These are phyloP conservation scores for Colaptes auratus DNA, from an alignment of 2,113 vertebrate genomes.

Conservation along the genomic window DNA sequence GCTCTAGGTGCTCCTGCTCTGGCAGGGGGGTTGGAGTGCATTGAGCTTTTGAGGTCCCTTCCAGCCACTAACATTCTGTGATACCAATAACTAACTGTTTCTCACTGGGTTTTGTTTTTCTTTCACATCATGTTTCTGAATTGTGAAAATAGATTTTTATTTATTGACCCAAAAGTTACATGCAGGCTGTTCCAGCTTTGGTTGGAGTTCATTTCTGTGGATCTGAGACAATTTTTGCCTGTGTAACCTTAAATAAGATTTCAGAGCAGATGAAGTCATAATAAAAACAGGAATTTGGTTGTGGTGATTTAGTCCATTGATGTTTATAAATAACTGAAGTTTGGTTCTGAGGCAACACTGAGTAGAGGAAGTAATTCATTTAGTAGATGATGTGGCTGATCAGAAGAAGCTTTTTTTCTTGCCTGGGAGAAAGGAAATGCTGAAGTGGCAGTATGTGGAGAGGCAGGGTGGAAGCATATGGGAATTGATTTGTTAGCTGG, in stretches of 20 bases:
- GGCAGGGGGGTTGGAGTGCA: no score
- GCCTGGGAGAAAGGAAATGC: slow-evolving; percentile 38
- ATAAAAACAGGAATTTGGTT: neutral
- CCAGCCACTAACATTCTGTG: no score
- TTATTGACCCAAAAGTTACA: neutral
- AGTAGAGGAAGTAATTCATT: slow-evolving; percentile 49
- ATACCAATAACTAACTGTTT: neutral
- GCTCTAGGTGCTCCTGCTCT: no score
- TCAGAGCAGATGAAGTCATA: neutral
- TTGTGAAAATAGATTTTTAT: neutral
- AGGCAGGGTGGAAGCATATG: slow-evolving; percentile 55
- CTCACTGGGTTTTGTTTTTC: neutral
- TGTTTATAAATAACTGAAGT: slow-evolving; percentile 62
- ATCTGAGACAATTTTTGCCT: neutral
- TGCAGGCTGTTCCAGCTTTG: neutral
- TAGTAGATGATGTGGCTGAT: slow-evolving; percentile 24
- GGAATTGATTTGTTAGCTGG: slow-evolving; percentile 31
- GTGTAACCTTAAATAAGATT: neutral
- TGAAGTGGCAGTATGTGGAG: slow-evolving; percentile 38
- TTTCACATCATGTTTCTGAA: neutral
- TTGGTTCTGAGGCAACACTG: neutral
- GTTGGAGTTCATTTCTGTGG: neutral
- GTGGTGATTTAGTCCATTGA: neutral
- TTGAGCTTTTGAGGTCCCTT: no score
- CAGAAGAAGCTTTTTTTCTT: slow-evolving; percentile 18